Conservation (phyloP, 2,113 vertebrate species). For the Seriola quinqueradiata region DNA sequence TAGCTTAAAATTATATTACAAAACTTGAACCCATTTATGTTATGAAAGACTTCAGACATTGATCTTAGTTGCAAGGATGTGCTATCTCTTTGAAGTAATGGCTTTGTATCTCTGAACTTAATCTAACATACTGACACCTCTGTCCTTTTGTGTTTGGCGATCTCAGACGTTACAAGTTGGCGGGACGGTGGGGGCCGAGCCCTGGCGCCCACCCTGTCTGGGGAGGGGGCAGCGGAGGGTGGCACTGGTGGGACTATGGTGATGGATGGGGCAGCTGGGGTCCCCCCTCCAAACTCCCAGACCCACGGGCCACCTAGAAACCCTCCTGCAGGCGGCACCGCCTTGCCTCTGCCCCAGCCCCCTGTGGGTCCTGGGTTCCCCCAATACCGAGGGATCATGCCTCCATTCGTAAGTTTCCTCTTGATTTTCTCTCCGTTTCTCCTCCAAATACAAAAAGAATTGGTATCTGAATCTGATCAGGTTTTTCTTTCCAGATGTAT, state of each 20-base stretch:
- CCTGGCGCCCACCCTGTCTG: conserved; percentile 85
- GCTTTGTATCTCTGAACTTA: neutral
- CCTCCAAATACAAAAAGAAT: neutral
- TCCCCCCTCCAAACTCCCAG: conserved; percentile 75
- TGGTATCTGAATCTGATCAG: neutral
- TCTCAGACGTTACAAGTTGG: conserved; percentile 91
- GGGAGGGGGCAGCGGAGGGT: conserved; percentile 85
- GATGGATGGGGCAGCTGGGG: conserved; percentile 84
- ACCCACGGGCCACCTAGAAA: conserved; percentile 86
- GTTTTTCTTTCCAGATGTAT: conserved; percentile 87
- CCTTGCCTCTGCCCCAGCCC: conserved; percentile 87
- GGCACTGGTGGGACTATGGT: conserved; percentile 83
- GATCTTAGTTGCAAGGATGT: neutral
- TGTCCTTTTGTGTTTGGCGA: conserved; percentile 18
- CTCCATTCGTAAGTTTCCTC: conserved; percentile 89
- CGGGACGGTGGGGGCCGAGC: conserved; percentile 94
- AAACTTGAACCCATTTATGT: neutral
- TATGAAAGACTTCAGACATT: neutral
- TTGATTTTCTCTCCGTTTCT: neutral
- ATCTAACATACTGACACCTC: conserved; percentile 1
- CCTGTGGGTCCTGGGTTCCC: conserved; percentile 90
- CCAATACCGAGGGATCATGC: conserved; percentile 91
- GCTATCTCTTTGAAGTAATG: neutral
- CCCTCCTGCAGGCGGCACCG: conserved; percentile 86
- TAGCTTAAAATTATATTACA: neutral